Evolutionary conservation across 2,797 vertebrate species (phyloP), one percentile per base, ranked within the genome.

Genomic region (Schizopygopsis malacanthus): DNA sequence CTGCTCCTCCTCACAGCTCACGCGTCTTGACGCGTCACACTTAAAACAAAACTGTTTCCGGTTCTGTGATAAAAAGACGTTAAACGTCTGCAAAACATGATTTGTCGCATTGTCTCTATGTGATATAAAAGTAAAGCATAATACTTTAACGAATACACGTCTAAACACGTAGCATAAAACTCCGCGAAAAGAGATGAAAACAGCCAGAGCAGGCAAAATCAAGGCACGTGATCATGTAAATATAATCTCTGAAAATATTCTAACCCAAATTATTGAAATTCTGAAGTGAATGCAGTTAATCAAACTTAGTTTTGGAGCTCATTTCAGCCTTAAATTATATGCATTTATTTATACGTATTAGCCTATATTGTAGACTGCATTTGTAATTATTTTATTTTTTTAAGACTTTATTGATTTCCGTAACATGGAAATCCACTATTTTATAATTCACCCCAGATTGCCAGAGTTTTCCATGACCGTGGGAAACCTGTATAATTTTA

Each of bases 11-110:
- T 33, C 20, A 13, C 47, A 28, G 65, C n/a, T 15, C 28, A 54
- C 81, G 52, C 69, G 6, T 18, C 9, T n/a, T 0, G 16, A 39
- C 69, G 69, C 81, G 69, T 73, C 81, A 61, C 69, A 20, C 4
- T 20, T 4, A 20, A 4, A 73, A 71, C 69, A 82, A 43, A 45
- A 45, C 52, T 11, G 59, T 22, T 82, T 73, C 81, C 81, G 81
- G 81, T 82, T 73, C 6, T 82, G 79, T 39, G 1, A 11, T 50
- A 67, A 63, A 39, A 4, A 61, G 22, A 67, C 6, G 10, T 28
- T 5, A 50, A 76, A 50, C 41, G n/a, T 52, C 39, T 4, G 13
- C n/a, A 39, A 75, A 84, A 69, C 3, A 37, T 4, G 6, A 37
- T 63, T 73, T 37, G 0, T 50, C 0, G 2, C 5, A 1, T 4